Percentiles rank a stretch among this genome's conserved stretches.
phyloP scores from a whole-genome alignment of 2,888 invertebrate species.

The Synergus gifuensis region DNA sequence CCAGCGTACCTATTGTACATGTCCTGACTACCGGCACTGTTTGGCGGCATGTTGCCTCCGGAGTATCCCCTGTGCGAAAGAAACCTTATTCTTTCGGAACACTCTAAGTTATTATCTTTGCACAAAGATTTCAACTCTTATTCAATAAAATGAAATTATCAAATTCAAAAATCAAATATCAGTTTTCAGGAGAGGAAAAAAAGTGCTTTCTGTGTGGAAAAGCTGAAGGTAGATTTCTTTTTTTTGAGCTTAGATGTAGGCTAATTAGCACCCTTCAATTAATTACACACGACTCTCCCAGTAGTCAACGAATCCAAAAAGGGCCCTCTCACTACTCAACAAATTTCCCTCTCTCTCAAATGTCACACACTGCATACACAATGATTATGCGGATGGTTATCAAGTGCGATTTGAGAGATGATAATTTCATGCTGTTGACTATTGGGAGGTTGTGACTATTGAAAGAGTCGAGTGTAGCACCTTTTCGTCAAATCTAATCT shows the following conservation, averaged over 20 bases:
- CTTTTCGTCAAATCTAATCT: constrained; percentile 17
- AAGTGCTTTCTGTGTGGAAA: background rate
- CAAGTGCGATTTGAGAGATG: no score
- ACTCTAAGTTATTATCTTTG: constrained; percentile 35
- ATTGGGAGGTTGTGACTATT: no score
- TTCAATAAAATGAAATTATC: background rate
- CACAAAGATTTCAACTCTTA: constrained; percentile 1
- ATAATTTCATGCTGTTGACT: no score
- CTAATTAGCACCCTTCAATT: no score
- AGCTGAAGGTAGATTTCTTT: background rate
- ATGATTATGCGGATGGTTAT: no score
- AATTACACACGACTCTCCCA: no score
- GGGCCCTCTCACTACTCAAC: no score
- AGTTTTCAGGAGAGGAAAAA: background rate
- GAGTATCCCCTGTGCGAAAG: constrained; percentile 72
- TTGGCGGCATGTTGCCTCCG: constrained; percentile 73
- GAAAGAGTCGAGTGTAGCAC: no score
- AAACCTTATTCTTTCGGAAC: constrained; percentile 38
- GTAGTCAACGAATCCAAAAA: no score
- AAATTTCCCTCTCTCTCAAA: no score
- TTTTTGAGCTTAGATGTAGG: background rate
- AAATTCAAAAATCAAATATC: background rate
- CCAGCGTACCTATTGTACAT: constrained; percentile 76
- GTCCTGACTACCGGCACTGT: constrained; percentile 74
- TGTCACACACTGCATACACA: no score